Evolutionary conservation across 2,888 invertebrate species (phyloP).

Genomic region (Eupithecia vulgata): DNA sequence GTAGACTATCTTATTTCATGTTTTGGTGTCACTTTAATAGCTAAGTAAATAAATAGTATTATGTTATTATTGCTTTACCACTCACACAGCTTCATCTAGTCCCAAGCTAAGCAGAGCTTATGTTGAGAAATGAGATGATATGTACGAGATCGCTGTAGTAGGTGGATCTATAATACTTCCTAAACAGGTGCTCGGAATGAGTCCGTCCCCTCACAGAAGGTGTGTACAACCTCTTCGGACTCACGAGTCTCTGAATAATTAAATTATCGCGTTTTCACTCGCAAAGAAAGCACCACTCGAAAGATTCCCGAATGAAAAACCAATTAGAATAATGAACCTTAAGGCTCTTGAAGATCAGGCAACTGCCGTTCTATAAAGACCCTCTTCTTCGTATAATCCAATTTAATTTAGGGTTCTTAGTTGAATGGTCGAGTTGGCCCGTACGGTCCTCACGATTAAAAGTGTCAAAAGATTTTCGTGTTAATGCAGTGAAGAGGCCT

Average conservation of each 20-base stretch:
- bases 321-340: slow-evolving; percentile 76
- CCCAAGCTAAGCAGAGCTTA: no score
- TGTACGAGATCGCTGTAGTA: no score
- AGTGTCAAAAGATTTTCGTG: slow-evolving; percentile 61
- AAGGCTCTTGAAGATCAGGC: slow-evolving; percentile 59
- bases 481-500: slow-evolving; percentile 67
- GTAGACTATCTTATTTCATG: no score
- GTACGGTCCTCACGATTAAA: slow-evolving; percentile 46
- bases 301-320: slow-evolving; percentile 71
- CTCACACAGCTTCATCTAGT: no score
- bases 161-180: background rate
- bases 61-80: no score
- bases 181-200: background rate
- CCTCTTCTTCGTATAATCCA: slow-evolving; percentile 21
- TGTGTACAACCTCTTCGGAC: slow-evolving; percentile 28
- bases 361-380: slow-evolving; percentile 46
- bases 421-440: slow-evolving; percentile 34
- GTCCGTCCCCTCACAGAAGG: slow-evolving; percentile 9
- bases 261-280: slow-evolving; percentile 75
- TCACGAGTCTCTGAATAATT: slow-evolving; percentile 67
- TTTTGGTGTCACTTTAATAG: no score
- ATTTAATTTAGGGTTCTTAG: slow-evolving; percentile 10
- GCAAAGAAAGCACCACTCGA: slow-evolving; percentile 71
- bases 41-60: no score
- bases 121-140: no score